Evolutionary conservation across 2,113 vertebrate species (phyloP).

Genomic region (Tyrannus savana): DNA sequence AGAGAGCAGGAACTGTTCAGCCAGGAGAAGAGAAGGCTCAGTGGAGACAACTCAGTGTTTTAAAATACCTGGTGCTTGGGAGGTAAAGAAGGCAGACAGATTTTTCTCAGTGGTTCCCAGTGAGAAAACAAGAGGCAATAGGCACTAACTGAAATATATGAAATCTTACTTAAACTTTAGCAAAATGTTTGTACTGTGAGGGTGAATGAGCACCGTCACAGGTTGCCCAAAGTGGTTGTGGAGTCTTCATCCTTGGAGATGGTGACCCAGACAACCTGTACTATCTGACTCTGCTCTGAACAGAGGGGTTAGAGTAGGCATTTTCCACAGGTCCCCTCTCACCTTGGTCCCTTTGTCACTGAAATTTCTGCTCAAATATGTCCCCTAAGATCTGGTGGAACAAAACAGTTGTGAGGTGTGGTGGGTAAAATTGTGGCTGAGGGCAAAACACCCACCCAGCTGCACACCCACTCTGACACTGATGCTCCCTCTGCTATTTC

Average conservation of each 20-base stretch:
- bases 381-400: neutral
- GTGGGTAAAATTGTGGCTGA: neutral
- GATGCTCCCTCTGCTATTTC: neutral
- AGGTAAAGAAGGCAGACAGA: neutral
- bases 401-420: neutral
- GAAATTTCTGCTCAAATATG: neutral
- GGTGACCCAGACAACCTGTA: neutral
- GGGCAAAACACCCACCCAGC: neutral
- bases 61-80: neutral
- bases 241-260: too few relatives aligned
- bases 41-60: neutral
- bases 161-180: neutral
- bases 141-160: neutral
- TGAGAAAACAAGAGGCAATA: neutral
- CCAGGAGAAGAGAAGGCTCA: neutral
- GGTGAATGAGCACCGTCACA: neutral
- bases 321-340: neutral
- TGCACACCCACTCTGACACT: neutral
- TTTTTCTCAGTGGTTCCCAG: neutral
- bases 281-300: neutral
- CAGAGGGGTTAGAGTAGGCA: neutral
- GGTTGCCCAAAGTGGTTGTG: neutral
- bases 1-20: neutral
- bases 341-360: too few relatives aligned
- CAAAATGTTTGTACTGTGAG: neutral